Conservation (phyloP, 2,797 vertebrate species). For the Psittacula derbiana region DNA sequence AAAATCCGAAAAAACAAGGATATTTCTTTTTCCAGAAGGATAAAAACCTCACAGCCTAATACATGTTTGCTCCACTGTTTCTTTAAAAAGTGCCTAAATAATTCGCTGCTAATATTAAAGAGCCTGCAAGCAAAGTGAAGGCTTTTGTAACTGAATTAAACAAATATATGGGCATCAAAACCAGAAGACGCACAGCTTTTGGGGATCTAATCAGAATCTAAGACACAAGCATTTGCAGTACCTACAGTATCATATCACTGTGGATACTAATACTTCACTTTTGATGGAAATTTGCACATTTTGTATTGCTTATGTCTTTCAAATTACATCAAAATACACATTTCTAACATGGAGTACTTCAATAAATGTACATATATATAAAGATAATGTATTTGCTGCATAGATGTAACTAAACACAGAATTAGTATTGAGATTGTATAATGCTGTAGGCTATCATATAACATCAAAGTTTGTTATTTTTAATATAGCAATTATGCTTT, state of each 20-base stretch:
- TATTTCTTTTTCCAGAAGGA: not conserved
- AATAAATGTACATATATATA: not conserved
- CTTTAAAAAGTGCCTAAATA: not conserved
- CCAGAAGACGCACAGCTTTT: not conserved
- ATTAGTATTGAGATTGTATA: not conserved
- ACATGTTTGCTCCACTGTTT: not conserved
- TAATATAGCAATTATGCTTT: constrained; percentile 20
- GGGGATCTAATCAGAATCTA: not conserved
- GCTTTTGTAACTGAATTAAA: not conserved
- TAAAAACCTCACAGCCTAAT: not conserved
- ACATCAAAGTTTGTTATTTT: constrained; percentile 16
- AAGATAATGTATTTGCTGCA: not conserved
- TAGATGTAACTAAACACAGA: not conserved
- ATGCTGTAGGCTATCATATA: not conserved
- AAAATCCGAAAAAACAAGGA: not conserved
- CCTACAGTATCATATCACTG: not conserved
- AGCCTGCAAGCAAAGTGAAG: not conserved
- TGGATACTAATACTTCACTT: not conserved
- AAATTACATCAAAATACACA: not conserved
- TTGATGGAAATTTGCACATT: not conserved
- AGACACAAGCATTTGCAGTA: not conserved
- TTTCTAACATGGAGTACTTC: not conserved
- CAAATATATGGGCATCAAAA: not conserved
- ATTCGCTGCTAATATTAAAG: not conserved
- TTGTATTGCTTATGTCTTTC: not conserved